Base-by-base conservation (phyloP, 2,113 vertebrate genomes). In the Vicugna pacos region DNA sequence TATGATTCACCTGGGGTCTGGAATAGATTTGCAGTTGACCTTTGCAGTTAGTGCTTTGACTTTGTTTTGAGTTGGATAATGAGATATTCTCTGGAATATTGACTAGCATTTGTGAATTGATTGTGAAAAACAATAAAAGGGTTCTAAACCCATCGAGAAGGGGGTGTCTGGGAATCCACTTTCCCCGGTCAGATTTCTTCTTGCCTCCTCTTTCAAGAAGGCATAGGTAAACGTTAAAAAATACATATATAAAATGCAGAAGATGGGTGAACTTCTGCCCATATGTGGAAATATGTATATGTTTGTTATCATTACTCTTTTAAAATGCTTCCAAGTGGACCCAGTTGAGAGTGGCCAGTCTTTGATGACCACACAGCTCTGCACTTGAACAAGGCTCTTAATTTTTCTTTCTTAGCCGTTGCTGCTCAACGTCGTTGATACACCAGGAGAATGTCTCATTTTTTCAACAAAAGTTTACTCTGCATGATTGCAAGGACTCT, bases 391-490 rank as follows among this genome's bases (percentile, higher is more conserved):
- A 26, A 60, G 42, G 19, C 65, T 9, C 19, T 75, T 92, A 4
- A 3, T 86, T 82, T 96, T 96, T 65, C 20, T 83, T 81, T 64
- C 38, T 96, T 91, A 88, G n/a, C 9, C 30, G 5, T 79, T 91
- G n/a, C 86, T 94, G 10, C 28, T 46, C 0, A 56, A 15, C 35
- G 16, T 26, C 14, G 0, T 46, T 0, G 90, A 12, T 50, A 4
- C 58, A 38, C 32, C 67, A 32, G 52, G 82, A 93, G 35, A 93
- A 10, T 58, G 35, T 82, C 35, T 3, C 2, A 7, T 48, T 30
- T 96, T 96, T 91, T 64, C 15, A 6, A 58, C 6, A 75, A 15
- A 3, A 28, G 0, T 85, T 89, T 60, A 8, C 15, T 70, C n/a
- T 3, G 2, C 20, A 58, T n/a, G 85, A 56, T 76, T 86, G 16